Base-by-base conservation (phyloP, 2,888 invertebrate species). In the Dione juno region DNA sequence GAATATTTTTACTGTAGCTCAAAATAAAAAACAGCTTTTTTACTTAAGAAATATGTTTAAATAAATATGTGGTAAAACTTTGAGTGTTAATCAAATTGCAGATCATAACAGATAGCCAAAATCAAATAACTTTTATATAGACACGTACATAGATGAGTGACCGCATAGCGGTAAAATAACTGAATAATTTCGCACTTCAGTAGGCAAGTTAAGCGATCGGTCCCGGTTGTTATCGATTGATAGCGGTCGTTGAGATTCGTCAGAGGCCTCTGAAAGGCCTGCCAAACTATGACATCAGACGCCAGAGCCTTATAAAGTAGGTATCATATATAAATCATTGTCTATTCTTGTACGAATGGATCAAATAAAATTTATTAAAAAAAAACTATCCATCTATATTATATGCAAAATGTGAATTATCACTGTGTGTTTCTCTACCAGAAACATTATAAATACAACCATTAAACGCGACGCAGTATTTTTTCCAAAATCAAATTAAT, bases 181-280 rank as follows among this genome's bases (percentile, higher is more conserved):
- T 54, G 54, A 16, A 37, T 16, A 16, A 37, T 57, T 37, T 16
- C 57, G 57, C 37, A 57, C 37, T 57, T 57, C 37, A 57, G 57
- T 13, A 57, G 37, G 57, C 16, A 37, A 40, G 37, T 11, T 16
- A 57, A 57, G 37, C 57, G 37, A 37, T 40, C 57, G 37, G 57
- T 37, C 57, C 50, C 50, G 50, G 37, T 37, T 37, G 37, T 37
- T 11, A 37, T 37, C 37, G 57, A 57, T 16, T 37, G 57, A 57
- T 57, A 16, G 37, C 57, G 57, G 16, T 37, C 57, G 16, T 57
- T 37, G 57, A 57, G 37, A 57, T 40, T 57, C 57, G 57, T 57
- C 37, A 40, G 37, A 57, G 37, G 57, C 37, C 13, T 19, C 5
- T 57, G 54, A 5, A 57, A 16, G 16, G 16, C 11, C 40, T 37